A percentile compares a stretch with the other conserved stretches of the same genome.
phyloP scores from a whole-genome alignment of 2,113 vertebrate species.

The Malurus cyaneus region DNA sequence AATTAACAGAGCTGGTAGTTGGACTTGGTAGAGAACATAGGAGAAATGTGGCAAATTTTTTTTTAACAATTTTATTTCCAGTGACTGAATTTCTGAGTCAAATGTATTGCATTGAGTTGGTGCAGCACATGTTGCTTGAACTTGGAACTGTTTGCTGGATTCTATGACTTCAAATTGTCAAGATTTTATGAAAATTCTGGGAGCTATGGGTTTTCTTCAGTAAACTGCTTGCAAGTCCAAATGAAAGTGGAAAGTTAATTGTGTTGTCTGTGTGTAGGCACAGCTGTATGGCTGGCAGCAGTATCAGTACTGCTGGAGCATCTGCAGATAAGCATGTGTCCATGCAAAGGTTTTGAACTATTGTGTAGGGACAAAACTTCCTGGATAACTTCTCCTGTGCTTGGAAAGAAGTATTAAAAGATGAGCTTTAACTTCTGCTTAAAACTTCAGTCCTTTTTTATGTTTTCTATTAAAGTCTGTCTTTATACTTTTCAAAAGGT shows the following conservation, averaged over 20 bases:
- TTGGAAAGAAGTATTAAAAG: neutral
- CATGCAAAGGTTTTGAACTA: neutral
- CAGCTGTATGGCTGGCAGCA: neutral
- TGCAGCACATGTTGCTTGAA: neutral
- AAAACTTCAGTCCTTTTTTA: neutral
- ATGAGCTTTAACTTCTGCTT: neutral
- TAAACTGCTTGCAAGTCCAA: neutral
- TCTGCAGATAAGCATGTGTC: neutral
- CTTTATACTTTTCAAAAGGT: neutral
- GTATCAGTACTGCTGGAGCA: neutral
- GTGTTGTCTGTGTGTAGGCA: neutral
- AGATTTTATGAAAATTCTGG: neutral
- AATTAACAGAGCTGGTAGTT: neutral
- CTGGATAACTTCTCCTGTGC: neutral
- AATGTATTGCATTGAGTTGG: neutral
- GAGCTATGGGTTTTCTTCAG: neutral
- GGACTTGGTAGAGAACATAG: neutral
- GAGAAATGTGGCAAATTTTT: neutral
- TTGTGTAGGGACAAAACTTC: neutral
- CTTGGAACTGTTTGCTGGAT: neutral
- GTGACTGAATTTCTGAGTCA: neutral
- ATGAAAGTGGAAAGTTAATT: neutral
- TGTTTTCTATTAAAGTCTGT: fast-evolving
- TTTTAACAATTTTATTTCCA: neutral
- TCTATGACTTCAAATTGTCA: neutral